A percentile compares a stretch with the other conserved stretches of the same genome.
phyloP scores from a whole-genome alignment of 2,888 invertebrate genomes.

The Leptogaster cylindrica region DNA sequence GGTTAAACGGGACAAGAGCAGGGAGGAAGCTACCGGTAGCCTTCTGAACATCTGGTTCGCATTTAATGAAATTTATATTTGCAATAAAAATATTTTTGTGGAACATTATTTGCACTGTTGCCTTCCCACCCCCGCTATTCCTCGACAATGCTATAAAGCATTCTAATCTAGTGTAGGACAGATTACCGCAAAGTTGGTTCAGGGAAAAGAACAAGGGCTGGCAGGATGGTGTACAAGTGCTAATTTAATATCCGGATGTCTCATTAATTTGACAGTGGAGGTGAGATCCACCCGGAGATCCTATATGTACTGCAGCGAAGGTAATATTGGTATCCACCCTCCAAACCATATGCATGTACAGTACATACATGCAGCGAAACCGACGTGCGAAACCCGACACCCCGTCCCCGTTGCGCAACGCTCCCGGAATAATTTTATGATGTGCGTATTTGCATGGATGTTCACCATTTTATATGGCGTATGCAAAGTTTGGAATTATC shows the following conservation, averaged over 20 bases:
- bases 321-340: no score
- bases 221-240: not conserved
- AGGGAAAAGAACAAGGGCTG: no score
- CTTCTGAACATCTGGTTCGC: constrained; percentile 30
- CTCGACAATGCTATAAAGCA: constrained; percentile 25
- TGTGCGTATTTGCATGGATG: constrained; percentile 33
- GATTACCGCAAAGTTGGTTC: constrained; percentile 3
- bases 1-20: not conserved
- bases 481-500: constrained; percentile 22
- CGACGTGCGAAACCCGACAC: constrained; percentile 27
- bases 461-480: constrained; percentile 31
- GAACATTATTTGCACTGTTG: no score
- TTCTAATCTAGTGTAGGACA: constrained; percentile 13
- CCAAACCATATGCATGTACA: not conserved
- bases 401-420: not conserved
- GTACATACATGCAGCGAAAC: no score
- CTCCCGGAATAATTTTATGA: constrained; percentile 33
- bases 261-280: constrained; percentile 35
- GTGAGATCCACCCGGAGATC: constrained; percentile 7
- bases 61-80: constrained; percentile 39
- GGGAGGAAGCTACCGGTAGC: not conserved
- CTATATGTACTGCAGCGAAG: no score
- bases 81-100: constrained; percentile 39
- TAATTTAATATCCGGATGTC: constrained; percentile 30
- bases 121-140: constrained; percentile 3